Percentiles rank a stretch among this genome's conserved stretches.
phyloP scores from a whole-genome alignment of 2,797 vertebrate genomes.

The Characodon lateralis region DNA sequence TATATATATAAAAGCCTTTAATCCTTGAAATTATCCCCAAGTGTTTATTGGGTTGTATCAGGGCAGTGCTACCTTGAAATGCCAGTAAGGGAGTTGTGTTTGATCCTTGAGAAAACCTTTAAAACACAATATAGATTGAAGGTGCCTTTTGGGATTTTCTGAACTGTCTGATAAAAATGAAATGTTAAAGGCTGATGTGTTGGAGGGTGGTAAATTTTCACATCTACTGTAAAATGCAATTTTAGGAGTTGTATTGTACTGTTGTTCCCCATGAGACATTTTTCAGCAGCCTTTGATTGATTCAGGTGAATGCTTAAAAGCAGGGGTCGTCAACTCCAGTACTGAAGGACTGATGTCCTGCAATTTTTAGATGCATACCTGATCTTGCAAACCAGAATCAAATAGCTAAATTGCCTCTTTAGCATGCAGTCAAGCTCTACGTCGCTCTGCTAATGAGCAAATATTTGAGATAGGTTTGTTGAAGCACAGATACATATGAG shows the following conservation, averaged over 20 bases:
- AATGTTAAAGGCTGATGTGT: slow-evolving; percentile 8
- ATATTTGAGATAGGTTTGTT: slow-evolving; percentile 1
- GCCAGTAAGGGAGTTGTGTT: background rate
- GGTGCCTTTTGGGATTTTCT: slow-evolving; percentile 1
- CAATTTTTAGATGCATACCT: background rate
- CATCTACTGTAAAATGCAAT: slow-evolving; percentile 9
- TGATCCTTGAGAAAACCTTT: background rate
- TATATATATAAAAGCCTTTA: too few relatives aligned
- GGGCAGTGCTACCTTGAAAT: background rate
- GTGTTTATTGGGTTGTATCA: slow-evolving; percentile 1
- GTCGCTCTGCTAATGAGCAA: background rate
- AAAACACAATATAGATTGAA: slow-evolving; percentile 1
- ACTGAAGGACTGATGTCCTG: background rate
- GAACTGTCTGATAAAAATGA: slow-evolving; percentile 1
- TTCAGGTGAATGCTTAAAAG: background rate
- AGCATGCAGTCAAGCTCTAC: background rate
- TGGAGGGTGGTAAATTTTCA: slow-evolving; percentile 11
- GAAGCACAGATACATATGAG: background rate
- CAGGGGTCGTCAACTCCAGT: background rate
- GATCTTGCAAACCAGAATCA: background rate
- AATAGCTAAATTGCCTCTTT: background rate
- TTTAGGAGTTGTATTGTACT: background rate
- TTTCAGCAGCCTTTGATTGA: background rate
- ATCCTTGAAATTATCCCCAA: slow-evolving; percentile 1
- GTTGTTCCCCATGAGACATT: background rate